phyloP scores from a whole-genome alignment of 2,797 vertebrate species.

The Leucoraja ocellata region DNA sequence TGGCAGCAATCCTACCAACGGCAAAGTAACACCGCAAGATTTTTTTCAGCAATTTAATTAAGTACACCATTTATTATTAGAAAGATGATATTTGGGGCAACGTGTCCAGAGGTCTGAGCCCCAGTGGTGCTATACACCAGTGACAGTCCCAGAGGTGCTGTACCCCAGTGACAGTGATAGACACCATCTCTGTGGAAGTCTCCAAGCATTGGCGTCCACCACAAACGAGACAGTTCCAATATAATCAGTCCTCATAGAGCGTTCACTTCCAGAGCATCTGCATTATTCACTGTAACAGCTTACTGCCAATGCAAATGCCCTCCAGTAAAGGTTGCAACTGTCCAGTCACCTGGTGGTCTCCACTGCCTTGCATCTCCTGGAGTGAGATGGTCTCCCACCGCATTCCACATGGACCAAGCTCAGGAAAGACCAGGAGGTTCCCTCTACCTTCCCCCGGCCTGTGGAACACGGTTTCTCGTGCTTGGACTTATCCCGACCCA shows the following conservation, averaged over 20 bases:
- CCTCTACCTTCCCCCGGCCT: too few relatives aligned
- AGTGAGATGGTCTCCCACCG: not conserved
- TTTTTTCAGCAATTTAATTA: not conserved
- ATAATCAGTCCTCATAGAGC: too few relatives aligned
- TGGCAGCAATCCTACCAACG: not conserved
- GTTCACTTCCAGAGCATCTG: too few relatives aligned
- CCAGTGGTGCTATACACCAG: not conserved
- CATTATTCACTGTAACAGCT: too few relatives aligned
- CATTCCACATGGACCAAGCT: too few relatives aligned
- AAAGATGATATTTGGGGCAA: not conserved
- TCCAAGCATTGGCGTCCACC: too few relatives aligned
- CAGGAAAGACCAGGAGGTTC: not conserved
- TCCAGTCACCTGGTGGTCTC: not conserved
- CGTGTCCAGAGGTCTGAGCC: not conserved
- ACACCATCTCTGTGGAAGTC: too few relatives aligned
- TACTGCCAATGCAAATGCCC: too few relatives aligned
- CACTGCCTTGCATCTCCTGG: not conserved
- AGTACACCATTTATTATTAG: not conserved
- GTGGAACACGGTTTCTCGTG: not conserved
- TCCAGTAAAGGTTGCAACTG: too few relatives aligned
- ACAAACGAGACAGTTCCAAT: too few relatives aligned
- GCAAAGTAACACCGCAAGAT: not conserved
- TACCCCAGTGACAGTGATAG: not conserved
- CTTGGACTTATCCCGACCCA: not conserved
- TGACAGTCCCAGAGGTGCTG: not conserved